Base-by-base conservation (phyloP, 1,140 invertebrate genomes). In the Bombus waltoni region DNA sequence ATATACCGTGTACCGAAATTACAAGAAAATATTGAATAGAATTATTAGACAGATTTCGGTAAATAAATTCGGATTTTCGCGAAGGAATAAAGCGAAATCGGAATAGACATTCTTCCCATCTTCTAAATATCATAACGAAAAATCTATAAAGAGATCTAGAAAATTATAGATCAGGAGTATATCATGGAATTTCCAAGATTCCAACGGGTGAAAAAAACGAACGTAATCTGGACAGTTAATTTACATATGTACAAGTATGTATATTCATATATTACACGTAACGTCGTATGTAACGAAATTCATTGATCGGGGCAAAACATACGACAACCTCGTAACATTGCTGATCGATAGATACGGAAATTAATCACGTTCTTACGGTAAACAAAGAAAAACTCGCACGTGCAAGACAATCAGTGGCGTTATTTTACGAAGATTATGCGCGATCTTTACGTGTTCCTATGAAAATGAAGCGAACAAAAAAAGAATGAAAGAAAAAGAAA, bases 351-450 rank as follows among this genome's bases (percentile, higher is more conserved):
- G 35, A 57, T 28, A 38, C 3, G 35, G 32, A 25, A 38, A 38
- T 35, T 59, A 59, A 76, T 76, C 74, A 10, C 3, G 74, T 1
- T 28, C 40, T 59, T 25, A 25, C 22, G 3, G 18, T 18, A 13
- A 42, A 10, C 10, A 3, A 38, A 11, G 40, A 35, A 38, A 76
- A 44, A 66, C 1, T 9, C 2, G 40, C 6, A 25, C 5, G 18
- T 42, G 62, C 59, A 44, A 66, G 25, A 25, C 42, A 35, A 35
- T 18, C 28, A 22, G 22, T 0, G n/a, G 18, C n/a, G 13, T 22
- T 40, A 32, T 35, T 66, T 47, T 68, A 79, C 40, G 42, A 79
- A n/a, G 42, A 4, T 79, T 79, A 79, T 8, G 47, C 66, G n/a
- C 77, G 65, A 44, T 47, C 62, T 47, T 79, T 47, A 47, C 76